phyloP scores from a whole-genome alignment of 2,797 vertebrate genomes.

The Sphenopsis melanotis region DNA sequence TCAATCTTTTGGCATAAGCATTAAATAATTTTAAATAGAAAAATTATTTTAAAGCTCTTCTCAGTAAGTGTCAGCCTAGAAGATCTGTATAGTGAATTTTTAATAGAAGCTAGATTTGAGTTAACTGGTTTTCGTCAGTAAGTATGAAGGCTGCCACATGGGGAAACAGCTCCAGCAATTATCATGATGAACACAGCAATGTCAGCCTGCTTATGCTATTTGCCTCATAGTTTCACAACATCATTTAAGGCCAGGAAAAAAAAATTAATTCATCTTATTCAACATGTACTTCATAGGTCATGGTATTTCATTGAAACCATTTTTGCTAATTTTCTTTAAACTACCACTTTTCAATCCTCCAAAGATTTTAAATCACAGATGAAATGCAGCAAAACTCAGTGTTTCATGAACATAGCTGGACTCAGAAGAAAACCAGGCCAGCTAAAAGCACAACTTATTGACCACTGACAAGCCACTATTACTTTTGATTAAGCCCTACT shows the following conservation, averaged over 20 bases:
- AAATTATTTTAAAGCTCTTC: neutral
- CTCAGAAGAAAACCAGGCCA: neutral
- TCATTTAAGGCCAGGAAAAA: neutral
- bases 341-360: neutral
- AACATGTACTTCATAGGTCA: neutral
- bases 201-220: neutral
- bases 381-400: neutral
- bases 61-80: neutral
- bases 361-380: neutral
- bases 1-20: neutral
- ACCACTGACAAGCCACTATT: neutral
- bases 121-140: neutral
- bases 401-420: neutral
- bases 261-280: neutral
- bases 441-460: neutral
- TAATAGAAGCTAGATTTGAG: neutral
- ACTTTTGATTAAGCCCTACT: neutral
- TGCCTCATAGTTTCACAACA: neutral
- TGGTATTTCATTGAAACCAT: neutral
- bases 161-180: neutral
- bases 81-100: neutral
- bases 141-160: neutral
- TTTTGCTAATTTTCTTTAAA: neutral
- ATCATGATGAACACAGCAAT: neutral
- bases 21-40: neutral